These are phyloP conservation scores for Caenorhabditis latens DNA, from an alignment of 1,140 invertebrate species.

Conservation along the genomic window DNA sequence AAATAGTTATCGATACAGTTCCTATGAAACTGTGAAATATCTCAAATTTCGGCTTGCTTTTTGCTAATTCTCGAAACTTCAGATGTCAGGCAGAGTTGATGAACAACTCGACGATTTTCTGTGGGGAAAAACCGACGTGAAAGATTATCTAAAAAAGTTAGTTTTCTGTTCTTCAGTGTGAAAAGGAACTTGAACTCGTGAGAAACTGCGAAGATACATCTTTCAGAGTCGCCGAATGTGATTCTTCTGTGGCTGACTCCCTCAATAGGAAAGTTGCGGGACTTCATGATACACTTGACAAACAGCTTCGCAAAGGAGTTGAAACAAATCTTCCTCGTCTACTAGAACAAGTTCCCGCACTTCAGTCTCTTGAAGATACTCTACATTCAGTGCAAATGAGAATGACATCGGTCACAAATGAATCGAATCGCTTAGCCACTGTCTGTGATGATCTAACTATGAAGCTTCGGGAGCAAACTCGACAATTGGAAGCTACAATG, in stretches of 20 bases:
- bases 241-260: constrained; percentile 48
- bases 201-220: not conserved
- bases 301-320: constrained; percentile 68
- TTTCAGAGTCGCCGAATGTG: constrained; percentile 43
- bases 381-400: constrained; percentile 54
- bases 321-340: constrained; percentile 76
- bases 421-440: not conserved
- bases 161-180: not conserved
- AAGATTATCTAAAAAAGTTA: constrained; percentile 71
- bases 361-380: constrained; percentile 71
- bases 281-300: constrained; percentile 66
- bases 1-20: constrained; percentile 10
- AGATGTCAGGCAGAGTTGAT: constrained; percentile 58
- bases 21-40: not conserved
- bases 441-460: not conserved
- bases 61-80: not conserved
- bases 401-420: constrained; percentile 32
- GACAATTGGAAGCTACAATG: constrained; percentile 1
- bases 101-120: constrained; percentile 74
- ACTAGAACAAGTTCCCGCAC: constrained; percentile 75
- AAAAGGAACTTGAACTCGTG: too few relatives aligned
- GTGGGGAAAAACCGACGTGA: constrained; percentile 74
- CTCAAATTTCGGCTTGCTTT: too few relatives aligned
- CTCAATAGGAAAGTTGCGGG: constrained; percentile 57
- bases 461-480: not conserved